Conservation (phyloP, 2,797 vertebrate species). For the Rhynchotus rufescens region DNA sequence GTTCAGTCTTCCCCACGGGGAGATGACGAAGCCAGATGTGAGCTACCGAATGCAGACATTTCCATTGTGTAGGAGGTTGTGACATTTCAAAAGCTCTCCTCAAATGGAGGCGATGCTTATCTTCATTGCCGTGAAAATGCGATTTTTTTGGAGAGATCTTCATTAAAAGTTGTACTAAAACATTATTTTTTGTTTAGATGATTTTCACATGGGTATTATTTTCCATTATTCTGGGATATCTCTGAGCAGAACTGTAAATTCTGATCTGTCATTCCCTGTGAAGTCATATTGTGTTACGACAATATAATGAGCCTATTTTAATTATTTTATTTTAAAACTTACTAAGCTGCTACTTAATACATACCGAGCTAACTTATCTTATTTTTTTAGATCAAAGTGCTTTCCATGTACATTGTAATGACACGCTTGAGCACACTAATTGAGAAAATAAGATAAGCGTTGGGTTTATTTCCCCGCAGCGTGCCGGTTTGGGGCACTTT, state of each 20-base stretch:
- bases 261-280: fast-evolving
- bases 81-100: background rate
- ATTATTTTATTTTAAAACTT: conserved; percentile 52
- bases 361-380: background rate
- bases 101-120: fast-evolving
- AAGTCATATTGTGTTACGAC: background rate
- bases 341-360: conserved; percentile 29
- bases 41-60: background rate
- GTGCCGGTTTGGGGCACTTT: fast-evolving
- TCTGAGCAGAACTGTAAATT: background rate
- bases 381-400: conserved; percentile 2
- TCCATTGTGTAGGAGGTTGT: background rate
- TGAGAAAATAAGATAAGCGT: background rate
- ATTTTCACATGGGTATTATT: background rate
- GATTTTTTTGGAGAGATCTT: background rate
- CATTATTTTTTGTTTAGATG: background rate
- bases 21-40: background rate
- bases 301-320: background rate
- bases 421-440: background rate
- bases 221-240: fast-evolving
- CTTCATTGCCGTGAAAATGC: fast-evolving
- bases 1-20: fast-evolving
- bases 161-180: background rate
- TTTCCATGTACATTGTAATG: background rate
- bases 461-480: background rate